phyloP scores from a whole-genome alignment of 2,113 vertebrate genomes.

The Tachuris rubrigastra region DNA sequence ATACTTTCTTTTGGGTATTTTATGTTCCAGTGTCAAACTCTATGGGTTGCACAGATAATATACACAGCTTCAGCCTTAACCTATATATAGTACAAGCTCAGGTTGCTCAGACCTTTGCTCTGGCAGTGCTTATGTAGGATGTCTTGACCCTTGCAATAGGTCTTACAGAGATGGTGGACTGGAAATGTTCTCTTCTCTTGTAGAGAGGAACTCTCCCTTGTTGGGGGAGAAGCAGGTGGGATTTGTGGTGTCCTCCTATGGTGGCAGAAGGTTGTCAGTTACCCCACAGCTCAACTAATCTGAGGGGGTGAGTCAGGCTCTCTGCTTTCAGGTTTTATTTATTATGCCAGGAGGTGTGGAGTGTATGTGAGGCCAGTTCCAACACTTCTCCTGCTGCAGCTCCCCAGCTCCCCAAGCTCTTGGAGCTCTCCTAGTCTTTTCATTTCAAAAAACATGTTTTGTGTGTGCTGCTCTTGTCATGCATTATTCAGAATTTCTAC shows the following conservation, averaged over 20 bases:
- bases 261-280: not conserved
- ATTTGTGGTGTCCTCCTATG: not conserved
- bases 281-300: not conserved
- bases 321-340: not conserved
- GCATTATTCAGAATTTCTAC: not conserved
- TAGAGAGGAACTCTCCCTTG: not conserved
- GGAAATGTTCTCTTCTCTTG: not conserved
- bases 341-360: not conserved
- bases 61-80: not conserved
- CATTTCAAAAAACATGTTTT: not conserved
- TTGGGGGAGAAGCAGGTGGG: not conserved
- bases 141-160: fast-evolving
- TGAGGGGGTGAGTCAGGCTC: not conserved
- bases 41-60: not conserved
- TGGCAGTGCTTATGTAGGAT: not conserved
- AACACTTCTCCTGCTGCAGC: not conserved
- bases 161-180: not conserved
- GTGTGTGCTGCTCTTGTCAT: fast-evolving
- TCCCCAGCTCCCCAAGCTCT: not conserved
- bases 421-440: not conserved
- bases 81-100: not conserved
- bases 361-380: not conserved
- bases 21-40: not conserved
- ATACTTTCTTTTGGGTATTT: not conserved
- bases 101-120: not conserved